Base-by-base conservation (phyloP, 2,113 vertebrate species). In the Diadophis punctatus region DNA sequence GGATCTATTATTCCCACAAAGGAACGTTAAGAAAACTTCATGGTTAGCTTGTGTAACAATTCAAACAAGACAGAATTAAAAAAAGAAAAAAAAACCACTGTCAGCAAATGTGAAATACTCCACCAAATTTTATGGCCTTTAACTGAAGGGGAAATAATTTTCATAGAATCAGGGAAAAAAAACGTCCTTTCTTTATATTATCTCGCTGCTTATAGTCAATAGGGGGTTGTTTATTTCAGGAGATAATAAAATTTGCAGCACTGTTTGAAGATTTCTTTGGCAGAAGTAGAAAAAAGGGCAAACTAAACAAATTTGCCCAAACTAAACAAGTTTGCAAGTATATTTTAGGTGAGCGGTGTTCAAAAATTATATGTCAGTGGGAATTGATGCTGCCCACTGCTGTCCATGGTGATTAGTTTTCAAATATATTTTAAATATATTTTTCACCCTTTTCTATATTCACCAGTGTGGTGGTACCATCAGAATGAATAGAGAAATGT, bases 401-500 rank as follows among this genome's bases (percentile, higher is more conserved):
- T 74, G 4, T 58, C 85, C 56, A 27, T 23, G 84, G 18, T 10
- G 22, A 91, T 85, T 94, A 74, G 88, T 86, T 95, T 95, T 90
- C 86, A 89, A 87, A 74, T 11, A 34, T 22, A 39, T 90, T 95
- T 94, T 86, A 88, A 86, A 74, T 10, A 34, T 22, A 39, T 90
- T 95, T 94, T 52, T 55, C 87, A 1, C 8, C 56, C n/a, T 94
- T 93, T 86, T 94, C 58, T 95, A n/a, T 94, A 93, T 94, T 91
- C 90, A 87, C 22, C 90, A 96, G 93, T 87, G 0, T 84, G 91
- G 94, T 90, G 94, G 93, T 86, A 3, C 92, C 84, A 90, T 97
- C 87, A 87, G 68, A 96, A 96, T 91, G 27, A 93, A 90, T 8
- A 89, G 55, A 95, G 46, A 0, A 87, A 94, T 53, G 68, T 74